Conservation (phyloP, 2,888 invertebrate species). For the Podabrus alpinus region DNA sequence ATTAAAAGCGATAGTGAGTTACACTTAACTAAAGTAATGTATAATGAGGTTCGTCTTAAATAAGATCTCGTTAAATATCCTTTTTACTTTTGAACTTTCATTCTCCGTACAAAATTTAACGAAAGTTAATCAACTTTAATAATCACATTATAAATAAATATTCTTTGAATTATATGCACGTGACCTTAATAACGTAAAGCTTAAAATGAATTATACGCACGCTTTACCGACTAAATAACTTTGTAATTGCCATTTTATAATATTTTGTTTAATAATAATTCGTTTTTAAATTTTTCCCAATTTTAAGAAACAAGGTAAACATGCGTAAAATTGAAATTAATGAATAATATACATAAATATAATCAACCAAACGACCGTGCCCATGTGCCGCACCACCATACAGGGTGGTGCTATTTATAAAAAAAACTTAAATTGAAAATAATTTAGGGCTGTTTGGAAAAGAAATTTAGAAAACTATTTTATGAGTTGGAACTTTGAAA, state of each 20-base stretch:
- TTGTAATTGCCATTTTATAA: background rate
- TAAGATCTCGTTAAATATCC: background rate
- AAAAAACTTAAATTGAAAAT: too few relatives aligned
- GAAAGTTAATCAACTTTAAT: constrained; percentile 5
- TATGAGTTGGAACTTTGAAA: too few relatives aligned
- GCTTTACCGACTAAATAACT: background rate
- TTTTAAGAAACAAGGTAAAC: background rate
- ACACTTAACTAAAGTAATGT: background rate
- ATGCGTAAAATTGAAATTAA: background rate
- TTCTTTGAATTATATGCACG: background rate
- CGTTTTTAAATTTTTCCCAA: background rate
- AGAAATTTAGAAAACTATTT: too few relatives aligned
- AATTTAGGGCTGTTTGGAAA: too few relatives aligned
- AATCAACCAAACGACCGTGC: background rate
- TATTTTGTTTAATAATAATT: background rate
- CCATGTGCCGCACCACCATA: too few relatives aligned
- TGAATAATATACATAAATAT: too few relatives aligned
- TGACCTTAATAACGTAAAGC: background rate
- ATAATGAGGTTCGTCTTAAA: background rate
- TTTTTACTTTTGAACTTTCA: background rate
- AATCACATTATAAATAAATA: background rate
- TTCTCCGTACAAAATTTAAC: background rate
- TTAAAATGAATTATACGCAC: background rate
- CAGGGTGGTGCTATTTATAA: too few relatives aligned
- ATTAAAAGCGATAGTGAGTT: background rate